phyloP scores from a whole-genome alignment of 2,797 vertebrate genomes.

The Poecilia picta region DNA sequence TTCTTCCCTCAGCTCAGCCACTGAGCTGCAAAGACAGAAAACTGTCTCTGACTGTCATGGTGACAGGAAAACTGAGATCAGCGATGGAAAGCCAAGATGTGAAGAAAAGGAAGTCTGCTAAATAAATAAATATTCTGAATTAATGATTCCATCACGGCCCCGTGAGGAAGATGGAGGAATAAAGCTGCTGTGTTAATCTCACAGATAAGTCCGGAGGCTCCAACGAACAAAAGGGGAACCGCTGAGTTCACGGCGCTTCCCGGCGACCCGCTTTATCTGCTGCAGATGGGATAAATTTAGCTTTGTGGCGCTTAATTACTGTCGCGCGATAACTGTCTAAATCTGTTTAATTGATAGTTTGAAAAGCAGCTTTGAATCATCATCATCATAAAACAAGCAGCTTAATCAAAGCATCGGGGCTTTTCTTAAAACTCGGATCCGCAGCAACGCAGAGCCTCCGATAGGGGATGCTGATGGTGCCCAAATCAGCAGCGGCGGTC shows the following conservation, averaged over 20 bases:
- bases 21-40: conserved; percentile 23
- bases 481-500: neutral
- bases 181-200: neutral
- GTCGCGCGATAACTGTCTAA: conserved; percentile 32
- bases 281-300: conserved; percentile 42
- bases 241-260: conserved; percentile 19
- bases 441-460: neutral
- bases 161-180: conserved; percentile 7
- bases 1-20: neutral
- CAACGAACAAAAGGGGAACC: conserved; percentile 30
- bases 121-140: conserved; percentile 25
- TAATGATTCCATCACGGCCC: conserved; percentile 22
- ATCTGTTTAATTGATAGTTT: conserved; percentile 49
- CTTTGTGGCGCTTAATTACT: conserved; percentile 50
- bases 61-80: conserved; percentile 12
- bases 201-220: conserved; percentile 23
- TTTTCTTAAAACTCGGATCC: conserved; percentile 3
- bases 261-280: conserved; percentile 31
- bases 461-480: neutral
- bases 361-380: conserved; percentile 31
- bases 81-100: conserved; percentile 9
- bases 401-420: conserved; percentile 17
- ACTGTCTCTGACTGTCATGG: conserved; percentile 29
- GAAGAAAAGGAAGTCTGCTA: neutral
- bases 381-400: conserved; percentile 1